Base-by-base conservation (phyloP, 2,113 vertebrate genomes). In the Nothocercus nigrocapillus region DNA sequence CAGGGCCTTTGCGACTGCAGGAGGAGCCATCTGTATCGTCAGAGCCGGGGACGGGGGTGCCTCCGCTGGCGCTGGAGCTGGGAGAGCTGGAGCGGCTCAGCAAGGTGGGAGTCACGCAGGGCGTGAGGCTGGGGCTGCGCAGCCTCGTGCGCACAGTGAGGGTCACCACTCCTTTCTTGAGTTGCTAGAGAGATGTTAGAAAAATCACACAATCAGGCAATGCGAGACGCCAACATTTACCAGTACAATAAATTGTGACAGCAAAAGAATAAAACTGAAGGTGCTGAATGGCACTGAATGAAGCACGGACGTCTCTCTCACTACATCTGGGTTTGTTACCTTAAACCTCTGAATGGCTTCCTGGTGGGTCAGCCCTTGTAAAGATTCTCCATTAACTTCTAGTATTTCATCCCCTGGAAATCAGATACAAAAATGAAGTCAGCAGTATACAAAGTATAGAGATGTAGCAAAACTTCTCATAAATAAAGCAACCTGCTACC, bases 331-430 rank as follows among this genome's bases (percentile, higher is more conserved):
- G 54, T 59, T 10, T 11, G 9, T 95, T 98, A 99, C 99, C 99
- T 99, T 99, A 97, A 99, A 99, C 54, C 98, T 99, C 77, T 99
- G 99, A 96, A 99, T 99, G 84, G 99, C 99, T 95, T 99, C 98
- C 94, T 99, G 99, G 91, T 99, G 99, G 5, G 99, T 99, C 93
- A 99, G 97, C 86, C 99, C 99, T 95, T 99, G 99, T 24, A 99
- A 98, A 86, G 99, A 99, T 68, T 99, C 99, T 95, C 99, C 99
- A 59, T 99, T 99, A 24, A 99, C 99, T 93, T 99, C 99, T 66
- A 99, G 97, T 79, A 99, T 98, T 97, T 99, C 99, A 91, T 99
- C 99, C 75, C 99, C 99, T 99, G 90, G 81, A 73, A 94, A 96
- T 51, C 5, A 97, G 89, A 97, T 17, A 66, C 10, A 95, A 96